Base-by-base conservation (phyloP, 2,888 invertebrate genomes). In the Crematogaster levior region DNA sequence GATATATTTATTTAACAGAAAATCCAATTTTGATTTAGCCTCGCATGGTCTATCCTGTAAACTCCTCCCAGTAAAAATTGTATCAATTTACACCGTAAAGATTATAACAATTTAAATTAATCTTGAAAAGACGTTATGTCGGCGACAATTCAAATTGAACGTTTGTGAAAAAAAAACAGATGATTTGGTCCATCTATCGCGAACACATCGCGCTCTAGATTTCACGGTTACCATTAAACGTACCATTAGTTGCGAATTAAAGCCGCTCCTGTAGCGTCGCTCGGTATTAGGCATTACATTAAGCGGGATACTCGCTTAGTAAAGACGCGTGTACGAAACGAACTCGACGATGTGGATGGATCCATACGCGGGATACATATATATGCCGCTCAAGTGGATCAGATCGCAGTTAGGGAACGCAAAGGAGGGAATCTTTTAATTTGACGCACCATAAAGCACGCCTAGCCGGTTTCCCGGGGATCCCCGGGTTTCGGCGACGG, bases 401-500 rank as follows among this genome's bases (percentile, higher is more conserved):
- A 86, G 92, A 93, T 93, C 91, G 92, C 92, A 92, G 92, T 93
- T 93, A 91, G 91, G 92, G 91, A 91, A 90, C 87, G 88, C 88
- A 86, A 90, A 93, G 92, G 87, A 93, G 94, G 93, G 93, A 94
- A 94, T 94, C 94, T 94, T 94, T 94, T 94, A 94, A 94, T 94
- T 94, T 94, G 94, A 94, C 94, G 94, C 92, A 89, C 93, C 94
- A 94, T 94, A 94, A 94, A 94, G 94, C 94, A 94, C 94, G 92
- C 91, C 92, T 90, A 90, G 91, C 86, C 92, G 88, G 90, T 92
- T 91, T 90, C 88, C 91, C 87, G 86, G 91, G 90, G 85, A 85
- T 88, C 88, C 88, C 86, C 82, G 84, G 84, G 15, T 83, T 85
- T 85, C 85, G 84, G 83, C 83, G 82, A 89, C 85, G 89, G 88